These are phyloP conservation scores for Semaprochilodus insignis DNA, from an alignment of 2,797 vertebrate species.

Conservation along the genomic window DNA sequence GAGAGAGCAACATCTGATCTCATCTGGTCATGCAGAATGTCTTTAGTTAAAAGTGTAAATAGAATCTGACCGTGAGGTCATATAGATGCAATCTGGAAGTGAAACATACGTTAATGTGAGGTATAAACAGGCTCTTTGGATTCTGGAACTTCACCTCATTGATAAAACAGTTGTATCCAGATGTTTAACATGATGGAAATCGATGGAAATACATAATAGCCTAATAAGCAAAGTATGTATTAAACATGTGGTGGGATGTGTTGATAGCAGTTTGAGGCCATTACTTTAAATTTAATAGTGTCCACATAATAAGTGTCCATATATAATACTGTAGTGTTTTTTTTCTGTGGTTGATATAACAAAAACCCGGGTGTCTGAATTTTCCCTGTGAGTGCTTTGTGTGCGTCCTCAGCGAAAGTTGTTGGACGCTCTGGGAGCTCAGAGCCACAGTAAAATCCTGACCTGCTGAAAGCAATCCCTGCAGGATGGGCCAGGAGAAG, in stretches of 20 bases:
- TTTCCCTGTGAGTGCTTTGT: background rate
- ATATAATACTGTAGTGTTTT: no score
- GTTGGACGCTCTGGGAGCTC: conserved; percentile 1
- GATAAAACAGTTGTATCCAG: background rate
- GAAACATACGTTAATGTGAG: no score
- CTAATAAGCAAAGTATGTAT: background rate
- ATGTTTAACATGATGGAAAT: background rate
- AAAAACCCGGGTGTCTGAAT: background rate
- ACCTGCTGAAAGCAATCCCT: conserved; percentile 37
- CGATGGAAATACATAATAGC: background rate
- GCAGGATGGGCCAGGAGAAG: conserved; percentile 4
- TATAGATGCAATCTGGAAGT: no score
- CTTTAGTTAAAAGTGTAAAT: no score
- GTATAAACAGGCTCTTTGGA: background rate
- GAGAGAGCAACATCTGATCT: no score
- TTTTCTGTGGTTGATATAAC: conserved; percentile 7
- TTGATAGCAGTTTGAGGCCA: no score
- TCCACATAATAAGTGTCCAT: no score
- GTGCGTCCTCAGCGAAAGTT: background rate
- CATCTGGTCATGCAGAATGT: no score
- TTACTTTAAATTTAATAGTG: background rate
- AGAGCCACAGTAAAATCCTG: conserved; percentile 9
- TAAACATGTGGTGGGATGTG: no score
- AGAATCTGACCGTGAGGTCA: no score
- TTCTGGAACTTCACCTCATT: background rate